These are phyloP conservation scores for Microcebus tavaratra DNA, from an alignment of 2,113 vertebrate genomes.

Conservation along the genomic window DNA sequence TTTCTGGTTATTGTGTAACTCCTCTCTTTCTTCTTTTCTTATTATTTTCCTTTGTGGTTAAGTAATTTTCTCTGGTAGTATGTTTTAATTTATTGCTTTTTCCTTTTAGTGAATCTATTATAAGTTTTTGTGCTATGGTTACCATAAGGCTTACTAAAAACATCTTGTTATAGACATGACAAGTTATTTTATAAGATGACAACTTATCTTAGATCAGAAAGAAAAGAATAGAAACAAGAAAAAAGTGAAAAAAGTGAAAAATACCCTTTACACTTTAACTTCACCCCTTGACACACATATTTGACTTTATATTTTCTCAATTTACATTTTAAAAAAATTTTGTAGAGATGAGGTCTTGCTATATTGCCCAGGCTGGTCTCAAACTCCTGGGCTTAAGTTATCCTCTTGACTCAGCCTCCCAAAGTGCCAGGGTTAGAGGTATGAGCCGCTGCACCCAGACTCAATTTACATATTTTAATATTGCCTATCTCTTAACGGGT, in stretches of 20 bases:
- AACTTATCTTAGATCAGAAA: background rate
- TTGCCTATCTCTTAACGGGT: background rate
- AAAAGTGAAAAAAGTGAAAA: background rate
- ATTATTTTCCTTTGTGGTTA: background rate
- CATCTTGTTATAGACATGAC: too few species aligned
- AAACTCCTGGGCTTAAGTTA: too few species aligned
- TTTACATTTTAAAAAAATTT: background rate
- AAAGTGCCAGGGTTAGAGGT: too few species aligned
- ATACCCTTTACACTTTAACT: background rate
- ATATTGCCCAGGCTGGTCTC: too few species aligned
- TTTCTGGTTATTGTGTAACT: background rate
- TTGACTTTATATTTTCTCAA: background rate
- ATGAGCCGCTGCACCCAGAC: too few species aligned
- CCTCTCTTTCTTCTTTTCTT: background rate
- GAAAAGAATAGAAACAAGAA: background rate
- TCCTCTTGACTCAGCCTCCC: too few species aligned
- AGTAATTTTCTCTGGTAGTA: background rate
- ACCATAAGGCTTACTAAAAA: background rate
- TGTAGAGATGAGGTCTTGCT: too few species aligned
- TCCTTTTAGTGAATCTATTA: background rate
- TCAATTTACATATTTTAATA: background rate
- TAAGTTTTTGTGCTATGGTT: background rate
- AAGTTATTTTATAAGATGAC: background rate
- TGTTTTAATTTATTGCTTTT: too few species aligned
- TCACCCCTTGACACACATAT: background rate